Evolutionary conservation across 2,888 invertebrate genomes (phyloP), one percentile per base, ranked within the genome.

Genomic region (Sabatieria punctata): DNA sequence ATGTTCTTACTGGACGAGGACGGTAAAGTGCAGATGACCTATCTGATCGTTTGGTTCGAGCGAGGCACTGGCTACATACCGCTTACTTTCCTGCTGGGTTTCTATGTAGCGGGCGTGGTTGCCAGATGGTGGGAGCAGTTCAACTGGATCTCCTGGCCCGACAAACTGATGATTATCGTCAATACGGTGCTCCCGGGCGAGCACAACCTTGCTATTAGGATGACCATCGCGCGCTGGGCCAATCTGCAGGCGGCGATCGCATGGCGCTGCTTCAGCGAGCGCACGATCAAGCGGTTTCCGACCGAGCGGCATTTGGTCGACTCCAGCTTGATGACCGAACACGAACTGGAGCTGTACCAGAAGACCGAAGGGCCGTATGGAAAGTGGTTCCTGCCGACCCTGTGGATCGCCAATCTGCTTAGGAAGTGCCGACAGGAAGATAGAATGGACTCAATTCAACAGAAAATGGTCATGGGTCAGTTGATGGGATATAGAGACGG

Each of bases 71-170:
- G 24, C 11, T 44, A 44, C 24, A 44, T 44, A 4, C 44, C 44
- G 19, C 24, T 44, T 13, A 44, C 21, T 11, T 44, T 44, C 40
- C 18, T 45, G 37, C 19, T 40, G 4, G 45, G 45, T 25, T 45
- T 45, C 21, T 45, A 24, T 39, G 45, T 45, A n/a, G 27, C n/a
- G 26, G 19, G 35, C 8, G 41, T 46, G 24, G 18, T 46, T 22
- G 46, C 25, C 38, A 52, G 57, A 38, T 59, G 59, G 59, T 59
- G 59, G 59, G 57, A 55, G 24, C 57, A 57, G 38, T 59, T 57
- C 51, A 55, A 57, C 39, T 45, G 55, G 36, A 57, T 59, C 48
- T 55, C 55, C 36, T 59, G 57, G 57, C 59, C 59, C 2, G 59
- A 59, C 47, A 51, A 54, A 46, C 49, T 58, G 2, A 52, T 59